A percentile compares a stretch with the other conserved stretches of the same genome.
Conservation (phyloP, 2,113 vertebrate genomes). For the Nothobranchius kuhntae region DNA sequence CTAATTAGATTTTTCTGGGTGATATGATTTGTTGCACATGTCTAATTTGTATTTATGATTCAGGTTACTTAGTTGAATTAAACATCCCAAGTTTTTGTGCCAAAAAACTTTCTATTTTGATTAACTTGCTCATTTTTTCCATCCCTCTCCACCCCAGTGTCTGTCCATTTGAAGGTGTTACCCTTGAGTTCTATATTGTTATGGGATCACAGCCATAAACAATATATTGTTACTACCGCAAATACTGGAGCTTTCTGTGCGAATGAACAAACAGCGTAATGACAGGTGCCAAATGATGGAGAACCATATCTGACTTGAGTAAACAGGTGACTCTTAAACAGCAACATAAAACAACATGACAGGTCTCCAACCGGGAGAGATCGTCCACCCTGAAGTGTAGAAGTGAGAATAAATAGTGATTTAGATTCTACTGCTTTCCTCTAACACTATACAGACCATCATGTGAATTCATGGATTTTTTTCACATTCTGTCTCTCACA, state of each 20-base stretch:
- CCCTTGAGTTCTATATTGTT: slow-evolving; percentile 5
- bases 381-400: too few relatives aligned
- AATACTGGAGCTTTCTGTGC: not conserved
- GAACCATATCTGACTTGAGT: not conserved
- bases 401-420: too few relatives aligned
- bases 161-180: not conserved
- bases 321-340: not conserved
- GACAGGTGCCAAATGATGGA: not conserved
- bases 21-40: not conserved
- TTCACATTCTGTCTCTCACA: too few relatives aligned
- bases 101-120: slow-evolving; percentile 3
- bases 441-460: too few relatives aligned
- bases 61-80: not conserved
- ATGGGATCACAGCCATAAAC: not conserved
- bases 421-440: too few relatives aligned
- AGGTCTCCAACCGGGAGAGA: too few relatives aligned
- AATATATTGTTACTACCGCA: not conserved
- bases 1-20: too few relatives aligned
- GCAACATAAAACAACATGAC: not conserved
- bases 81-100: not conserved
- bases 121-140: not conserved
- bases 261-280: not conserved
- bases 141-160: not conserved
- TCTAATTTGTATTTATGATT: not conserved
- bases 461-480: too few relatives aligned